Evolutionary conservation across 1,140 invertebrate species (phyloP), one percentile per base, ranked within the genome.

Genomic region (Aporrectodea caliginosa): DNA sequence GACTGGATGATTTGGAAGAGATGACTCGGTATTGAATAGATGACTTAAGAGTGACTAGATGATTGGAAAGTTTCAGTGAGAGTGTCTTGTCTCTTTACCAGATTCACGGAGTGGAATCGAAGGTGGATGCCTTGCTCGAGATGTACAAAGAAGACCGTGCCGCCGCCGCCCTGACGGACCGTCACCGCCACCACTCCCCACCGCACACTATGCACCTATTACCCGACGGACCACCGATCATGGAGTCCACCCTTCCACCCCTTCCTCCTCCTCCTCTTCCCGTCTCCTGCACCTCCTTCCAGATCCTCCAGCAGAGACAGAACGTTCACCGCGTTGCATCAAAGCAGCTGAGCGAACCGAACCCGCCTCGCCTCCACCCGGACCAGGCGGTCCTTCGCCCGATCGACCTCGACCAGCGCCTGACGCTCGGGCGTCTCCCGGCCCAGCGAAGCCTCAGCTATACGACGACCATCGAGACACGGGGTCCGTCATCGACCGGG

Each of bases 321-420:
- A 58, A 58, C n/a, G n/a, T 16, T 35, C 74, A 75, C 35, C 31
- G 35, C 31, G 35, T 32, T 22, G 74, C 74, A 30, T 34, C 16
- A 30, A 75, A 75, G 22, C 74, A 75, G 35, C 74, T 75, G 31
- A 75, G 74, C 35, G 74, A 75, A 75, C 74, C 74, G 2, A 58
- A 58, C 43, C 6, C 43, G 6, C 43, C 6, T 58, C 43, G 43
- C 22, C 43, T 58, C 6, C 43, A 58, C 43, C 43, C 43, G 43
- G 22, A 58, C 43, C 6, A 22, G 6, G 43, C 43, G 6, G 43
- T 22, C 43, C 43, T 58, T 22, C n/a, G 6, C 43, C 43, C 22
- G 43, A 22, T 12, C 43, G 43, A 58, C 43, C 6, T 58, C 43
- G 43, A 58, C 43, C 43, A 6, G 43, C 6, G 6, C 43, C 43